A percentile compares a stretch with the other conserved stretches of the same genome.
Conservation (phyloP, 2,797 vertebrate genomes). For the Apogon hyalosoma region DNA sequence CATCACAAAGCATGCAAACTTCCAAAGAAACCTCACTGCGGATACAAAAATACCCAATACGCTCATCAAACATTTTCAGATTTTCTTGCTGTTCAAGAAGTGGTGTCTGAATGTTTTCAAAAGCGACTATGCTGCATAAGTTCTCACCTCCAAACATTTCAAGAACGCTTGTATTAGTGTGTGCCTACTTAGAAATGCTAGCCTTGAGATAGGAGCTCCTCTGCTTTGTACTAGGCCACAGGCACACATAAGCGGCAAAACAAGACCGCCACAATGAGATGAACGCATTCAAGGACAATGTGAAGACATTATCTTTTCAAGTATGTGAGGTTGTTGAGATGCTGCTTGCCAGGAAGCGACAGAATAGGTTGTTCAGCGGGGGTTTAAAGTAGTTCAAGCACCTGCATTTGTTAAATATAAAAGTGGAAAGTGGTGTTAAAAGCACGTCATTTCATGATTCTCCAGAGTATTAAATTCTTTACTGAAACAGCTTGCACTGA, state of each 20-base stretch:
- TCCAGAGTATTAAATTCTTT: neutral
- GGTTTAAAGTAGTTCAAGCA: slow-evolving; percentile 27
- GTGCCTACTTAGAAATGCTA: slow-evolving; percentile 25
- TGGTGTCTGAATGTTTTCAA: slow-evolving; percentile 37
- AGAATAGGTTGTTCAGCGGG: slow-evolving; percentile 26
- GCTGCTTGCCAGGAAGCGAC: neutral
- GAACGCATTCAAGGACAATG: slow-evolving; percentile 49
- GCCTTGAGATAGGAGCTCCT: slow-evolving; percentile 31
- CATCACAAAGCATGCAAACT: slow-evolving; percentile 39
- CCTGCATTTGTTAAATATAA: slow-evolving; percentile 4
- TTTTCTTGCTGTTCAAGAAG: slow-evolving; percentile 14
- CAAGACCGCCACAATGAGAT: slow-evolving; percentile 16
- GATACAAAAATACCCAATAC: slow-evolving; percentile 47
- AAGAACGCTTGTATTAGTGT: slow-evolving; percentile 13
- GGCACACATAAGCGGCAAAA: slow-evolving; percentile 30
- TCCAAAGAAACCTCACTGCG: slow-evolving; percentile 37
- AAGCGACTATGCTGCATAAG: slow-evolving; percentile 24
- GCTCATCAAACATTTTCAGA: slow-evolving; percentile 33
- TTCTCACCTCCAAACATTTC: slow-evolving; percentile 53
- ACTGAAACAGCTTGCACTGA: too few species aligned
- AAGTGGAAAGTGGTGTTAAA: neutral
- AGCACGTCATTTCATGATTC: neutral
- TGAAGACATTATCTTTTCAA: slow-evolving; percentile 27
- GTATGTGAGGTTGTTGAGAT: slow-evolving; percentile 1
- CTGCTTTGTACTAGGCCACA: slow-evolving; percentile 39